Base-by-base conservation (phyloP, 30 jellyfish, hydroid and myxozoan genomes). In the Aurelia coerulea region DNA sequence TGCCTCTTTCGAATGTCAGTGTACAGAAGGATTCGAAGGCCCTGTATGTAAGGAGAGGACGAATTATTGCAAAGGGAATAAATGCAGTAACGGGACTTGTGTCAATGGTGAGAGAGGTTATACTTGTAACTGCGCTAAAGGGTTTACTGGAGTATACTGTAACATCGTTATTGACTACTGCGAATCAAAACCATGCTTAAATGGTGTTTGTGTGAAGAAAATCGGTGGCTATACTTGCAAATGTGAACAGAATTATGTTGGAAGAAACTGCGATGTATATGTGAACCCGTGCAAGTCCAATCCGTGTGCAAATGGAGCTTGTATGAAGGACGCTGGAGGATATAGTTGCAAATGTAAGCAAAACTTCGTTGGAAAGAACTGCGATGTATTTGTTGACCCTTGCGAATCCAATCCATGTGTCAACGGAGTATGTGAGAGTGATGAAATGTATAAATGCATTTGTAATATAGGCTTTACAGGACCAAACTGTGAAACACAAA, bases 381-480 rank as follows among this genome's bases (percentile, higher is more conserved):
- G 93, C 58, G 88, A 84, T 49, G 39, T 54, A 2, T 50, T 41
- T n/a, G 41, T 72, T 34, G 80, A 72, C 76, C 87, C 93, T 6
- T 84, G 93, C 62, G 73, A 53, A 17, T 56, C 75, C 50, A 50
- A 73, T 17, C 93, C 93, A 11, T 84, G 93, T 63, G 64, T 31
- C 3, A 72, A 73, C 6, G 93, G 93, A 10, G 41, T 17, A 0
- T 84, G 93, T 29, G 54, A 62, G 46, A 53, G 75, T 23, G 67
- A 84, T 1, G 68, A 59, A 52, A 71, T 19, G 4, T 72, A 52
- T 62, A 46, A 32, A 2, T 84, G 93, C 60, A 37, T 35, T 3
- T 87, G 96, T 58, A 32, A 59, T 7, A 76, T 54, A 3, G 96
- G 96, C 23, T 87, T 33, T 75, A 73, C 83, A 6, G 96, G 96